Percentiles rank a stretch among this genome's conserved stretches.
Conservation (phyloP, 2,888 invertebrate species). For the Acrobasis consociella region DNA sequence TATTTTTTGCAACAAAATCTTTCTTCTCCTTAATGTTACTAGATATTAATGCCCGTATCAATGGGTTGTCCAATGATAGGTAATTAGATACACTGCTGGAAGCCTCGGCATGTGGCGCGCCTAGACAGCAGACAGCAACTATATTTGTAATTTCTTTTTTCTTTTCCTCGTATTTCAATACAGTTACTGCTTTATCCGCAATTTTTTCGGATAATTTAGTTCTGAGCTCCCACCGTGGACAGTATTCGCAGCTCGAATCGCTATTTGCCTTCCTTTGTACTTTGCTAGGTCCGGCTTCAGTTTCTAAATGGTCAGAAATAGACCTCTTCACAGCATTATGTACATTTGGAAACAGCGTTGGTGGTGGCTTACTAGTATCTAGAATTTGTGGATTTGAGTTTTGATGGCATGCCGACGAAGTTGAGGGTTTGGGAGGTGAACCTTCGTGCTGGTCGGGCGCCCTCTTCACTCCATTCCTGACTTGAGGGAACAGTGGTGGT, state of each 20-base stretch:
- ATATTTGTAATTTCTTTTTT: background rate
- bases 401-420: background rate
- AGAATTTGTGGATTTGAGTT: background rate
- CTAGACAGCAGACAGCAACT: background rate
- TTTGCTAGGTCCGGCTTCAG: slow-evolving; percentile 62
- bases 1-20: background rate
- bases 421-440: slow-evolving; percentile 25
- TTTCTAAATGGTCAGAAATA: background rate
- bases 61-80: too few relatives aligned
- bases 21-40: too few relatives aligned
- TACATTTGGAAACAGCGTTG: background rate
- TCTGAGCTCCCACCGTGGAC: slow-evolving; percentile 59
- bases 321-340: background rate
- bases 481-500: slow-evolving; percentile 46
- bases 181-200: background rate
- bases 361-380: background rate
- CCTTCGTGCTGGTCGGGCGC: slow-evolving; percentile 41
- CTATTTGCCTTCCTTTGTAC: slow-evolving; percentile 45
- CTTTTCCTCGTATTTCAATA: slow-evolving; percentile 2
- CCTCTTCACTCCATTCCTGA: slow-evolving; percentile 45
- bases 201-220: background rate
- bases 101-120: background rate
- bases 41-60: too few relatives aligned
- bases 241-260: slow-evolving; percentile 57
- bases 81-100: background rate